Evolutionary conservation across 2,113 vertebrate genomes (phyloP).

Genomic region (Aviceda subcristata): DNA sequence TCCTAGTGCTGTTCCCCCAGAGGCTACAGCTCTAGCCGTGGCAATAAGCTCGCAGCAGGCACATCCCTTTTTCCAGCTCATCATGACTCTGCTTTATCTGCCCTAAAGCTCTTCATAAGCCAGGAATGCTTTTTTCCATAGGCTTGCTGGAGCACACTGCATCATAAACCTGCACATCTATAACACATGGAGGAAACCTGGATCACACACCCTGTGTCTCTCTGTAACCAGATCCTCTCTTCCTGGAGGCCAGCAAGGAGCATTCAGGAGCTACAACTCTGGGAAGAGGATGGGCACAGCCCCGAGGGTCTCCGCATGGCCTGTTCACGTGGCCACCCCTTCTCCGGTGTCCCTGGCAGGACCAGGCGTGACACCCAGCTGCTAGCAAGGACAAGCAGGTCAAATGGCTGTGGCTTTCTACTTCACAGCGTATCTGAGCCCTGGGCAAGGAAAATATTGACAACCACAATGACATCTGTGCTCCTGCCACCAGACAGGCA

Average conservation of each 20-base stretch:
- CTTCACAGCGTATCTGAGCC: neutral
- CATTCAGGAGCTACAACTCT: neutral
- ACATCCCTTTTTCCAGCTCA: neutral
- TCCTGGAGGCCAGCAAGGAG: neutral
- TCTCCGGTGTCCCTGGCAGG: neutral
- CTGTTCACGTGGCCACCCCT: neutral
- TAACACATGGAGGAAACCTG: neutral
- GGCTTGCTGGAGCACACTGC: neutral
- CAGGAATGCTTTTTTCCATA: neutral
- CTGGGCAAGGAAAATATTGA: neutral
- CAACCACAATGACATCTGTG: neutral
- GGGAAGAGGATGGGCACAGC: neutral
- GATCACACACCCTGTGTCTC: neutral
- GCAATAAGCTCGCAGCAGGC: neutral
- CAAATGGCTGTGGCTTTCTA: neutral
- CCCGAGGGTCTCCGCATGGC: rapidly evolving
- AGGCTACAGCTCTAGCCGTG: neutral
- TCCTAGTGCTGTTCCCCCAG: neutral
- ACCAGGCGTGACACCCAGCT: neutral
- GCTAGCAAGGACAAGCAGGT: neutral
- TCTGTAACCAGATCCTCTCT: neutral
- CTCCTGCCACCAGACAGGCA: neutral
- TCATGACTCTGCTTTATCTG: neutral
- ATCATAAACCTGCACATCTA: neutral
- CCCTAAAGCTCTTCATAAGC: neutral